Evolutionary conservation across 2,113 vertebrate genomes (phyloP), one percentile per base, ranked within the genome.

Genomic region (Edolisoma coerulescens): DNA sequence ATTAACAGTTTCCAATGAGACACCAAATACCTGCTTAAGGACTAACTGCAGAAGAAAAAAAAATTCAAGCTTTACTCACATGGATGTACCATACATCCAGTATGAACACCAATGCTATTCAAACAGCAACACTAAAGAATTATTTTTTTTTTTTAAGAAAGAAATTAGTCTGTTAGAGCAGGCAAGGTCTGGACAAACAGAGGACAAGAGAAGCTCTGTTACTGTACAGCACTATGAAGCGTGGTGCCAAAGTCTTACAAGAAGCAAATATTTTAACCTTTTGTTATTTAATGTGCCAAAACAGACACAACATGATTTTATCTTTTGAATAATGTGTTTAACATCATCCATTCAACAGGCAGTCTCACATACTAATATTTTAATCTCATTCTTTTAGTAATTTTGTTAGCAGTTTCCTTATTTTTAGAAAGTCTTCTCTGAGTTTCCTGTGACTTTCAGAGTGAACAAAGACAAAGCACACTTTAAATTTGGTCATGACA

Each of bases 1-100:
- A 79, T 76, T 89, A 93, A 95, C 28, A 93, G 92, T 80, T 94
- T 95, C 61, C 78, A 97, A 32, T 35, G 57, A 97, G 95, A 97
- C 59, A 71, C 71, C 28, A 97, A 94, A 78, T 95, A 84, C n/a
- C 61, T 74, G 68, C 85, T 87, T 70, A 82, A 94, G 78, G 53
- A 63, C 68, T 45, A 84, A 89, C 32, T 7, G 9, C 35, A 70
- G 86, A 86, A 74, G 41, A 65, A 95, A 95, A 81, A 75, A 57
- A 44, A 84, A 27, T 7, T 20, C 8, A 76, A 45, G 39, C 1
- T 1, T 83, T 80, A 65, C 15, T 65, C 22, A 65, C 2, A 9
- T 16, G 4, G 27, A 35, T 39, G 33, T 76, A 70, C 2, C 44
- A 33, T 23, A 53, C 15, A 64, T 27, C 24, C 2, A 67, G 27